Evolutionary conservation across 2,888 invertebrate species (phyloP).

Genomic region (Sinotaia quadrata): DNA sequence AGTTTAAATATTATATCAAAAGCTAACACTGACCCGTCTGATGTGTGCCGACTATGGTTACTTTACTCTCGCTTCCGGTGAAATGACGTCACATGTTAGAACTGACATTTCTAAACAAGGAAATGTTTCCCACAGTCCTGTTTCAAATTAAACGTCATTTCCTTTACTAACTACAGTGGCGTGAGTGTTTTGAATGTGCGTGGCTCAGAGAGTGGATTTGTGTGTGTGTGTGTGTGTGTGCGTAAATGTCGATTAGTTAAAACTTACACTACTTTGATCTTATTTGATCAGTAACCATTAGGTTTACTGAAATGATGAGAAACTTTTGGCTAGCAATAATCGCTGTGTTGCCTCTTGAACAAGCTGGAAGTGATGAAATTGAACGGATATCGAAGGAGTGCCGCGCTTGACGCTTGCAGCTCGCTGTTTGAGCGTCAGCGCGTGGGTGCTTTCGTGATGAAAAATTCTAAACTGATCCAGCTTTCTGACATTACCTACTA

Average conservation of each 20-base stretch:
- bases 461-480: constrained; percentile 24
- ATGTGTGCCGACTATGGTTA: constrained; percentile 24
- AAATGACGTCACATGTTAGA: constrained; percentile 31
- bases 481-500: background rate
- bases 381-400: constrained; percentile 41
- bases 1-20: background rate
- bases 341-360: constrained; percentile 36
- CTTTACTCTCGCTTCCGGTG: constrained; percentile 30
- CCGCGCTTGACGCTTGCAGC: constrained; percentile 11
- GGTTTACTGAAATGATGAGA: constrained; percentile 41
- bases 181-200: constrained; percentile 15
- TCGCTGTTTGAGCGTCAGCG: constrained; percentile 7
- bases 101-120: constrained; percentile 32
- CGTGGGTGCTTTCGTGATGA: constrained; percentile 1
- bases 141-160: constrained; percentile 19
- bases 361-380: constrained; percentile 38
- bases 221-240: constrained; percentile 15
- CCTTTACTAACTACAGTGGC: constrained; percentile 4
- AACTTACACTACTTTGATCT: constrained; percentile 38
- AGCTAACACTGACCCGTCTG: constrained; percentile 13
- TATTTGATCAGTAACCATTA: constrained; percentile 38
- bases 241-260: background rate
- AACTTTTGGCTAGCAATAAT: constrained; percentile 30
- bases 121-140: constrained; percentile 31
- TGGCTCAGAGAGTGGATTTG: constrained; percentile 5